Conservation (phyloP, 2,113 vertebrate species). For the Poeciliopsis occidentalis region DNA sequence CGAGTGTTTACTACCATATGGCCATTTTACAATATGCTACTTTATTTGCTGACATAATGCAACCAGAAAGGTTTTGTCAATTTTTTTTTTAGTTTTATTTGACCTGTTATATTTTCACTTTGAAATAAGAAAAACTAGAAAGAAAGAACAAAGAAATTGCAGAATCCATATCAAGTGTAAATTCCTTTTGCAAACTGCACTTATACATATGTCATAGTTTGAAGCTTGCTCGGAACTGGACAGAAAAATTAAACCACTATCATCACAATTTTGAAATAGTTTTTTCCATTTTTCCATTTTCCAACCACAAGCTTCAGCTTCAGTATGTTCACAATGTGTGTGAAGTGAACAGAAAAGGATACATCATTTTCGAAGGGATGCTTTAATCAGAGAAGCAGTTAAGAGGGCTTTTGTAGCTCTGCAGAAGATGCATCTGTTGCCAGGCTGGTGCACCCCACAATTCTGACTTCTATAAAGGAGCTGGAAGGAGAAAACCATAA, state of each 20-base stretch:
- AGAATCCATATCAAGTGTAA: neutral
- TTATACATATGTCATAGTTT: neutral
- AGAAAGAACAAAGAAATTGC: neutral
- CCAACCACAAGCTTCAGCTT: too few relatives aligned
- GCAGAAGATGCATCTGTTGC: neutral
- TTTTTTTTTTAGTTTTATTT: neutral
- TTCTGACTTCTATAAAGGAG: neutral
- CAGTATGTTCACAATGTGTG: too few relatives aligned
- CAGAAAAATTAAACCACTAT: neutral
- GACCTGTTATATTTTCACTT: neutral
- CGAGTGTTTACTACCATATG: neutral
- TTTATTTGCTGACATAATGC: neutral
- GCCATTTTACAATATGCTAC: neutral
- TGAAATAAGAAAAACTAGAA: neutral
- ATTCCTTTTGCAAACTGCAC: neutral
- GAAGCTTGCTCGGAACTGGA: neutral
- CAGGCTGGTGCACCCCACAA: neutral
- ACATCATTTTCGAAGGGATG: neutral
- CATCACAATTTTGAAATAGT: neutral
- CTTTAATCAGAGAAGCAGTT: neutral
- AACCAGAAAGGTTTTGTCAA: neutral
- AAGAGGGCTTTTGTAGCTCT: neutral
- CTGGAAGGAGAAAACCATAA: neutral
- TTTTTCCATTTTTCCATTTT: too few relatives aligned
- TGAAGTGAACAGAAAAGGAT: neutral